These are phyloP conservation scores for Kryptolebias marmoratus DNA, from an alignment of 2,113 vertebrate genomes.

Conservation along the genomic window DNA sequence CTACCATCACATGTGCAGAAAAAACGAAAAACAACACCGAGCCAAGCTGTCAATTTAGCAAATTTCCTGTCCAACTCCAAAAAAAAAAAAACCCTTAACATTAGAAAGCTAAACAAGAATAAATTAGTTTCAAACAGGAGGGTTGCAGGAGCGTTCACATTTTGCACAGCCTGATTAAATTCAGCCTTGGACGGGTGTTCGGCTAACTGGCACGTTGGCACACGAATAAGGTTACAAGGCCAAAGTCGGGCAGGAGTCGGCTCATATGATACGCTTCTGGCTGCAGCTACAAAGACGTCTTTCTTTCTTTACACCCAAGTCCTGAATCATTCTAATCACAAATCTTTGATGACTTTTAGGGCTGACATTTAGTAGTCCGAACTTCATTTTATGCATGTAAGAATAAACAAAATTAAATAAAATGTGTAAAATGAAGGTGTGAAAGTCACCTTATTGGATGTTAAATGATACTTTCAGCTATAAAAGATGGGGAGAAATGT, in stretches of 20 bases:
- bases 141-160: slow-evolving; percentile 12
- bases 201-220: slow-evolving; percentile 51
- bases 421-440: too few species aligned
- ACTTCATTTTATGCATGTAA: too few species aligned
- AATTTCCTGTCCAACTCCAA: neutral
- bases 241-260: slow-evolving; percentile 41
- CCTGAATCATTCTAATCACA: slow-evolving; percentile 39
- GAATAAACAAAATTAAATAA: too few species aligned
- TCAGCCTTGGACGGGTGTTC: slow-evolving; percentile 24
- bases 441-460: too few species aligned
- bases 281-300: slow-evolving; percentile 47
- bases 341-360: slow-evolving; percentile 39
- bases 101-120: neutral
- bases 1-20: slow-evolving; percentile 62
- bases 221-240: slow-evolving; percentile 51
- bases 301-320: slow-evolving; percentile 47
- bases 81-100: too few species aligned
- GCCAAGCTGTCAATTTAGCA: slow-evolving; percentile 44
- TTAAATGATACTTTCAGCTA: too few species aligned
- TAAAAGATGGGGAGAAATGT: too few species aligned
- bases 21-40: slow-evolving; percentile 17
- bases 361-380: slow-evolving; percentile 13
- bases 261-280: slow-evolving; percentile 57
- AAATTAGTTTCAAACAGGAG: neutral
- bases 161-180: slow-evolving; percentile 27